Evolutionary conservation across 2,797 vertebrate genomes (phyloP).

Genomic region (Columba guinea): DNA sequence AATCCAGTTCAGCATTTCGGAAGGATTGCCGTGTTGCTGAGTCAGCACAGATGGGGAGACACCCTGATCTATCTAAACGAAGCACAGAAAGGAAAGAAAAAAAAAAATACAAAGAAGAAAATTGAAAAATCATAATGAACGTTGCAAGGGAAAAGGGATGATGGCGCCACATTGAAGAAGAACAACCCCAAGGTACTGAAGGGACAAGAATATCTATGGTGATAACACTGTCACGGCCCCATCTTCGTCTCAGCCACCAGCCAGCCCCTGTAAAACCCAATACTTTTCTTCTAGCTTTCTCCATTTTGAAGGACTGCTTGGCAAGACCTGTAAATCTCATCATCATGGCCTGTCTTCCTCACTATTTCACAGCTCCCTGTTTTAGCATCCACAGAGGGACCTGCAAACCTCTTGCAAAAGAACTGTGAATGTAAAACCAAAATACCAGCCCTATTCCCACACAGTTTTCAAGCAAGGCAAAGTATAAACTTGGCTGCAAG

Average conservation of each 20-base stretch:
- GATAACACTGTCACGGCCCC: rapidly evolving
- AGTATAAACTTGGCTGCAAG: background rate
- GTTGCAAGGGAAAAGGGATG: background rate
- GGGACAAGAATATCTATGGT: background rate
- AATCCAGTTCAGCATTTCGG: background rate
- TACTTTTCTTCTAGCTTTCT: background rate
- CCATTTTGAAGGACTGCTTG: background rate
- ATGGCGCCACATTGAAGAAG: background rate
- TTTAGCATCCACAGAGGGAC: rapidly evolving
- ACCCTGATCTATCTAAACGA: background rate
- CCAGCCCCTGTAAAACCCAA: background rate
- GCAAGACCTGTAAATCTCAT: background rate
- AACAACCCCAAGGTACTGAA: background rate
- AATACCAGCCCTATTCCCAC: background rate
- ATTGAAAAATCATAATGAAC: background rate
- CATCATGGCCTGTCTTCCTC: rapidly evolving
- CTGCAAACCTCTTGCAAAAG: background rate
- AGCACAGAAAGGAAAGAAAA: background rate
- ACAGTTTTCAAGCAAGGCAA: background rate
- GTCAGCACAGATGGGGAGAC: background rate
- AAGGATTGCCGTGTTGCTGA: background rate
- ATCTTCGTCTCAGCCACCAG: background rate
- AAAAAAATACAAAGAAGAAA: background rate
- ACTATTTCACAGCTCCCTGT: background rate
- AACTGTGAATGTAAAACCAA: background rate